A percentile compares a stretch with the other conserved stretches of the same genome.
Evolutionary conservation across 2,797 vertebrate genomes (phyloP).

Genomic region (Falco columbarius): DNA sequence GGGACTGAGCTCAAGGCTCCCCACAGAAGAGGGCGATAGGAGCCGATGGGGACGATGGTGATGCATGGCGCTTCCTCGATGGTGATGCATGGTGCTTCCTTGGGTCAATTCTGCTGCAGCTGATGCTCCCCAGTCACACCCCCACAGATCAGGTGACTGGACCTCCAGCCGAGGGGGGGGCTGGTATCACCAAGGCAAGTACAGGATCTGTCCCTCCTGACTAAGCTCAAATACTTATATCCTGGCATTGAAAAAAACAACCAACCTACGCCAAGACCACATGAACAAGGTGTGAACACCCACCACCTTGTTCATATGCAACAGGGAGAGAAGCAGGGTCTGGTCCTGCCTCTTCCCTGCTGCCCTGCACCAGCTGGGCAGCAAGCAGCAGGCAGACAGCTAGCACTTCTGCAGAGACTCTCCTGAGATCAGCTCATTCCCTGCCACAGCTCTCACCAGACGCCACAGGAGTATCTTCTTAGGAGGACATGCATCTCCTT

Average conservation of each 20-base stretch:
- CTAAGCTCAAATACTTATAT: background rate
- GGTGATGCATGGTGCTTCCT: background rate
- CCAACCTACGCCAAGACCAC: rapidly evolving
- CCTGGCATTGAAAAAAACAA: rapidly evolving
- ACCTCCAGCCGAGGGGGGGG: background rate
- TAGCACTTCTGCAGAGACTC: too few species aligned
- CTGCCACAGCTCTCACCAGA: background rate
- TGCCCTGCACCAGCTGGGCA: rapidly evolving
- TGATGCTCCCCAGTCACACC: rapidly evolving
- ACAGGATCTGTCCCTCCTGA: background rate
- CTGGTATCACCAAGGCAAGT: rapidly evolving
- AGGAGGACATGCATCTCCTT: rapidly evolving
- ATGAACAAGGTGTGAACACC: background rate
- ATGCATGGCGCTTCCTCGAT: background rate
- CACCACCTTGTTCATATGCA: rapidly evolving
- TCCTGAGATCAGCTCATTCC: background rate
- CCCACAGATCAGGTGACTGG: background rate
- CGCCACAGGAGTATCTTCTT: background rate
- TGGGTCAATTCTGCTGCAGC: background rate
- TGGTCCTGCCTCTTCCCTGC: background rate
- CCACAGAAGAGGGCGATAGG: background rate
- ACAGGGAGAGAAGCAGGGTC: background rate
- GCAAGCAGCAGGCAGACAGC: background rate
- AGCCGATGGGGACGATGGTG: rapidly evolving
- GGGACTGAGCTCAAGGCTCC: background rate